Evolutionary conservation across 2,888 invertebrate species (phyloP).

Genomic region (Antheraea assamensis): DNA sequence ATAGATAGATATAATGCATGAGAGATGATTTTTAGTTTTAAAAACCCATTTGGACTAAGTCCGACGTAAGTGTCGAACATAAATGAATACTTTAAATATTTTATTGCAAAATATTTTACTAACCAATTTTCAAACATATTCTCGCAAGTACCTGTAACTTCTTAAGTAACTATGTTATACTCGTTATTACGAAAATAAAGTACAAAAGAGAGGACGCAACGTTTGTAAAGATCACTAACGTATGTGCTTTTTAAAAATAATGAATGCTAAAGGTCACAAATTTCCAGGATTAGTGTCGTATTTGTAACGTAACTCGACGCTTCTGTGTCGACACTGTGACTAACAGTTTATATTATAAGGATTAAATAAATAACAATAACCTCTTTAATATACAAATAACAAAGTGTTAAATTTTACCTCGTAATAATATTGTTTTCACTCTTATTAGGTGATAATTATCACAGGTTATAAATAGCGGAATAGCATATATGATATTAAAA

Average conservation of each 20-base stretch:
- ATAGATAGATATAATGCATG: no score
- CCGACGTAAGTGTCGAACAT: background rate
- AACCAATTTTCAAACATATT: background rate
- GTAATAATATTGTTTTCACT: no score
- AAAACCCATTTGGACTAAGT: background rate
- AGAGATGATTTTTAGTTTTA: background rate
- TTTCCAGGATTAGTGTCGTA: background rate
- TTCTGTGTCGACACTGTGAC: no score
- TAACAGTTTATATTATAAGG: background rate
- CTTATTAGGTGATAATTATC: no score
- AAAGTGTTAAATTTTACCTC: no score
- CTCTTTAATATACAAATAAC: no score
- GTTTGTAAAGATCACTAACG: background rate
- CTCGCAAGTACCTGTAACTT: background rate
- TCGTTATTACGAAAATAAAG: background rate
- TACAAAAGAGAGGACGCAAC: background rate
- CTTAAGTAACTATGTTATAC: background rate
- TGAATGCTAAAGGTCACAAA: background rate
- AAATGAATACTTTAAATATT: background rate
- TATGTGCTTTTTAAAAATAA: background rate
- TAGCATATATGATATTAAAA: no score
- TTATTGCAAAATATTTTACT: background rate
- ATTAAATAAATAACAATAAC: background rate
- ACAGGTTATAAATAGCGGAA: no score
- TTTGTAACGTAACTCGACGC: background rate